phyloP scores from a whole-genome alignment of 2,113 vertebrate species.

The Lanius collurio region DNA sequence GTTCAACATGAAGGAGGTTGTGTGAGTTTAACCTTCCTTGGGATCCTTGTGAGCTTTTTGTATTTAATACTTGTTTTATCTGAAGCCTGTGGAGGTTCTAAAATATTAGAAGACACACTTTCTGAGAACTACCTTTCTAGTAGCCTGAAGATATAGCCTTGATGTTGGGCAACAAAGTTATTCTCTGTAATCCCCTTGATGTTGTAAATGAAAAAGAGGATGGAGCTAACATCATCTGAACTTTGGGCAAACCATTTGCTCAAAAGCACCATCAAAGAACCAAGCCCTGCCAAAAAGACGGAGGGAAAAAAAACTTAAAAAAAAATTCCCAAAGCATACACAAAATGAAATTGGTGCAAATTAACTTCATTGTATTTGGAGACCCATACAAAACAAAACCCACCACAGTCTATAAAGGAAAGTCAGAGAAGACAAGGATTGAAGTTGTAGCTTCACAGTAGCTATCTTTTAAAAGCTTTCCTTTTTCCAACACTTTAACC shows the following conservation, averaged over 20 bases:
- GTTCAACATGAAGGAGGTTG: slow-evolving; percentile 82
- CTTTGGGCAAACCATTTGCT: slow-evolving; percentile 83
- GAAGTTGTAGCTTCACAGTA: slow-evolving; percentile 74
- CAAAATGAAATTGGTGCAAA: slow-evolving; percentile 81
- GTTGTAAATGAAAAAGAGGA: slow-evolving; percentile 83
- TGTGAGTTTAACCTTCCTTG: slow-evolving; percentile 82
- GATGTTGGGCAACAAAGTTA: slow-evolving; percentile 86
- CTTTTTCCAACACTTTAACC: slow-evolving; percentile 76
- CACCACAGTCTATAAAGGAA: slow-evolving; percentile 64
- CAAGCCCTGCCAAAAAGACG: slow-evolving; percentile 65
- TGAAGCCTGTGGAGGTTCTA: slow-evolving; percentile 85
- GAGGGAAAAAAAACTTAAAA: not conserved
- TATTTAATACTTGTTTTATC: slow-evolving; percentile 85
- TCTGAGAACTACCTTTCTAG: slow-evolving; percentile 85
- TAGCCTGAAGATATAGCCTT: slow-evolving; percentile 83
- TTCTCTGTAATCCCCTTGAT: slow-evolving; percentile 85
- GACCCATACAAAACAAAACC: slow-evolving; percentile 78
- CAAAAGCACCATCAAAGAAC: slow-evolving; percentile 81
- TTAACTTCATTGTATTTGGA: slow-evolving; percentile 75
- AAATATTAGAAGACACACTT: slow-evolving; percentile 86
- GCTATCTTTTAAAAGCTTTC: slow-evolving; percentile 80
- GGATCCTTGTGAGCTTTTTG: slow-evolving; percentile 80
- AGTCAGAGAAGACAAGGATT: slow-evolving; percentile 73
- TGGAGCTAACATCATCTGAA: slow-evolving; percentile 80
- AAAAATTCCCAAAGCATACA: slow-evolving; percentile 58